Conservation (phyloP, 2,113 vertebrate genomes). For the Sitta europaea region DNA sequence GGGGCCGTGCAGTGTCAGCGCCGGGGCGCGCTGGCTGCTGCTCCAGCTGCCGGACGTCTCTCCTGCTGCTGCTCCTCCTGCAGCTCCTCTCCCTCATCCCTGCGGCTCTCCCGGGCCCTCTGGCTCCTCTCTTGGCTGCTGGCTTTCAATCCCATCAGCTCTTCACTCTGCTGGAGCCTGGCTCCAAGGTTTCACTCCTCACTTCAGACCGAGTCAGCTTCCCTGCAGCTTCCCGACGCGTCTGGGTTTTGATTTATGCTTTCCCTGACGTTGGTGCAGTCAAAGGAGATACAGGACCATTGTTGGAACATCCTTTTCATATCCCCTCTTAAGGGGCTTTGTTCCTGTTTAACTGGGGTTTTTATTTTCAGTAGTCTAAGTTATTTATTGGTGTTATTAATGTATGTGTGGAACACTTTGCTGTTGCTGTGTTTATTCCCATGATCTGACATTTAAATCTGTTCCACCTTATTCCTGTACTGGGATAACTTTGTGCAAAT, state of each 20-base stretch:
- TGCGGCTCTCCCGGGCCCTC: neutral
- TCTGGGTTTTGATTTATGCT: neutral
- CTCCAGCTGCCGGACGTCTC: neutral
- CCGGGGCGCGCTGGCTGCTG: accelerated
- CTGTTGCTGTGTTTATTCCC: neutral
- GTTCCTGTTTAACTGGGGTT: conserved; percentile 1
- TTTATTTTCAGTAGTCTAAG: neutral
- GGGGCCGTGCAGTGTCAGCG: neutral
- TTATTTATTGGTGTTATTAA: neutral
- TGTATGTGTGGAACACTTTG: neutral
- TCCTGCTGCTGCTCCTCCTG: neutral
- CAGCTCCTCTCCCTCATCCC: neutral
- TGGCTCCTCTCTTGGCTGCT: neutral
- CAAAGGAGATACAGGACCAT: neutral
- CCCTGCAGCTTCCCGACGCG: neutral
- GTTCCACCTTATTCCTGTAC: neutral
- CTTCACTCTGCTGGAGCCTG: neutral
- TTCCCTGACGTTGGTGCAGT: neutral
- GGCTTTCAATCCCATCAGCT: neutral
- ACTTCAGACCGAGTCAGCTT: neutral
- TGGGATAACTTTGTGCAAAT: neutral
- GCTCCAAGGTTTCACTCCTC: conserved; percentile 36
- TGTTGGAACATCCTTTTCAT: conserved; percentile 15
- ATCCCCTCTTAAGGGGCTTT: neutral
- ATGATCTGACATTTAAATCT: neutral